These are phyloP conservation scores for Tenthredo livida DNA, from an alignment of 2,888 invertebrate species.

Conservation along the genomic window DNA sequence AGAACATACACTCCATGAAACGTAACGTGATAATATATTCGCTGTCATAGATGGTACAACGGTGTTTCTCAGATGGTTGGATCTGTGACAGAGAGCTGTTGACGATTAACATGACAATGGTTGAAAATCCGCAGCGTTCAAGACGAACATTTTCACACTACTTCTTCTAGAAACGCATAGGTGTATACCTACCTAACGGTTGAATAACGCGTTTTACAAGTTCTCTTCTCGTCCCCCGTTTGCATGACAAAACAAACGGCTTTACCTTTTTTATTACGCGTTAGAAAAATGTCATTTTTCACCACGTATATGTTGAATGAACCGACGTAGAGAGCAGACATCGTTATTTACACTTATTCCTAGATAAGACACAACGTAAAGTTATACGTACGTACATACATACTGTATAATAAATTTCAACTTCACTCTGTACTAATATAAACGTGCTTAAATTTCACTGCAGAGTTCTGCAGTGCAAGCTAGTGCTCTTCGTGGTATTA, in stretches of 20 bases:
- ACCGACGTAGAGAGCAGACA: neutral
- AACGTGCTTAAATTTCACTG: constrained; percentile 31
- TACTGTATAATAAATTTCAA: constrained; percentile 15
- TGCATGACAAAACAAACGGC: constrained; percentile 32
- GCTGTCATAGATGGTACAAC: constrained; percentile 34
- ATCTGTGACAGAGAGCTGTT: constrained; percentile 41
- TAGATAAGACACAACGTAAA: constrained; percentile 41
- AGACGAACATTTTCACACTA: neutral
- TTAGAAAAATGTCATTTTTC: constrained; percentile 6
- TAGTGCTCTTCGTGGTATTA: neutral
- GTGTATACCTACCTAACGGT: neutral
- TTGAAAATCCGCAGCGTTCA: neutral
- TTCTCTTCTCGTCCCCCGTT: neutral
- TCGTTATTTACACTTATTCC: constrained; percentile 18
- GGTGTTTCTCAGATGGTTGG: constrained; percentile 31
- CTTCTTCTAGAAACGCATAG: neutral
- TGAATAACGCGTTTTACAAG: neutral
- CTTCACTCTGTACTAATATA: constrained; percentile 27
- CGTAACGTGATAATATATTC: constrained; percentile 43
- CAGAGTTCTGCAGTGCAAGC: neutral
- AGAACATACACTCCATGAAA: constrained; percentile 13
- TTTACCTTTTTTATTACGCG: neutral
- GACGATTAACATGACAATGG: constrained; percentile 45
- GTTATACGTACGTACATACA: neutral
- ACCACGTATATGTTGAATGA: neutral